A percentile compares a stretch with the other conserved stretches of the same genome.
Conservation (phyloP, 2,888 invertebrate genomes). For the Quadriops clusia region DNA sequence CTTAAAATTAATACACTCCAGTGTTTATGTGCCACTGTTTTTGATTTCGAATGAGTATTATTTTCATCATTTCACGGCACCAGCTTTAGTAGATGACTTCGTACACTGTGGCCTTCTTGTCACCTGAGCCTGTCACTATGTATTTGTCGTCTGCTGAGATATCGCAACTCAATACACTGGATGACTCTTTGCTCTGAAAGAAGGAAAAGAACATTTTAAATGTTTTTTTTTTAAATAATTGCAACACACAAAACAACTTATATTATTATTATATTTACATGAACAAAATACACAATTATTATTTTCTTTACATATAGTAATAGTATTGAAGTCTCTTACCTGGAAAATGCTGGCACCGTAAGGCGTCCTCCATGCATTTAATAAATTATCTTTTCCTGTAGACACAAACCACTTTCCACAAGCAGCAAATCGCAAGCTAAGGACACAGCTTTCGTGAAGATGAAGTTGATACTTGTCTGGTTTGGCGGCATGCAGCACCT, state of each 20-base stretch:
- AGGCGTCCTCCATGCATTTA: slow-evolving; percentile 96
- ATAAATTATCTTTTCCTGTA: slow-evolving; percentile 95
- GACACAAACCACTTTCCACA: slow-evolving; percentile 98
- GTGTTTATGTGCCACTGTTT: slow-evolving; percentile 3
- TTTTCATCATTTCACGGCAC: slow-evolving; percentile 3
- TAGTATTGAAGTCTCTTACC: slow-evolving; percentile 41
- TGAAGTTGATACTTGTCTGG: slow-evolving; percentile 93
- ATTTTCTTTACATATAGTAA: not conserved
- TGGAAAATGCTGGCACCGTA: slow-evolving; percentile 98
- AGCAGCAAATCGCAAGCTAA: slow-evolving; percentile 88
- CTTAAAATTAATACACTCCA: slow-evolving; percentile 11
- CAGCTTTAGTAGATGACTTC: slow-evolving; percentile 74
- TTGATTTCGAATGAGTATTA: slow-evolving; percentile 3
- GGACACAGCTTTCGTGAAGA: slow-evolving; percentile 92
- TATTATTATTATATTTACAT: too few species aligned
- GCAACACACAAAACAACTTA: too few species aligned
- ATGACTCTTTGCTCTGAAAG: slow-evolving; percentile 85
- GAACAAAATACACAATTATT: too few species aligned
- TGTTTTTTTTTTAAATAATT: too few species aligned
- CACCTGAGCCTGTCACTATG: slow-evolving; percentile 95
- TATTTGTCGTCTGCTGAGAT: slow-evolving; percentile 96
- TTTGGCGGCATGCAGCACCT: slow-evolving; percentile 82
- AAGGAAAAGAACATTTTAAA: slow-evolving; percentile 18
- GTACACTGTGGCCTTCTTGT: slow-evolving; percentile 95
- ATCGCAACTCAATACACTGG: slow-evolving; percentile 96